These are phyloP conservation scores for Drusus annulatus DNA, from an alignment of 1,140 invertebrate species.

Conservation along the genomic window DNA sequence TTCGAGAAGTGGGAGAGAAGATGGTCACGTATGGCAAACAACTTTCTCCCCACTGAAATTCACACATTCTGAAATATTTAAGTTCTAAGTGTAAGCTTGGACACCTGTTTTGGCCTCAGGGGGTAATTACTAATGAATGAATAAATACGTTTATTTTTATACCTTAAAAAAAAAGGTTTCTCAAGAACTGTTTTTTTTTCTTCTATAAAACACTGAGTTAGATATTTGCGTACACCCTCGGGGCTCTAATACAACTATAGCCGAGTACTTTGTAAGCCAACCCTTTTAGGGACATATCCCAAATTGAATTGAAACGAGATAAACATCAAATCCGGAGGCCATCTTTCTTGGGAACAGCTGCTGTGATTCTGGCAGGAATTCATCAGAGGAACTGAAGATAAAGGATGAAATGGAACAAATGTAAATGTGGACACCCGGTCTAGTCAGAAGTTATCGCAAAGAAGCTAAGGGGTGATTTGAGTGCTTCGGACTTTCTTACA, in stretches of 20 bases:
- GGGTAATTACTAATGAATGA: too few relatives aligned
- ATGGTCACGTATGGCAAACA: too few relatives aligned
- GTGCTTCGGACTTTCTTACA: not conserved
- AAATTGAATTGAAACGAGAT: conserved; percentile 42
- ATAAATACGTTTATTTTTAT: too few relatives aligned
- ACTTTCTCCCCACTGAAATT: too few relatives aligned
- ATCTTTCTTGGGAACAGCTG: conserved; percentile 38
- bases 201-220: not conserved
- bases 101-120: too few relatives aligned
- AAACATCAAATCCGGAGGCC: conserved; percentile 37
- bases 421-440: conserved; percentile 28
- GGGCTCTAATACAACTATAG: too few relatives aligned
- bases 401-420: conserved; percentile 36
- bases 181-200: not conserved
- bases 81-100: too few relatives aligned
- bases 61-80: too few relatives aligned
- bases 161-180: not conserved
- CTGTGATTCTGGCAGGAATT: conserved; percentile 32
- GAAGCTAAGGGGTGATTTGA: conserved; percentile 21
- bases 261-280: conserved; percentile 21
- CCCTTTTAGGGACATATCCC: conserved; percentile 32
- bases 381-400: conserved; percentile 18
- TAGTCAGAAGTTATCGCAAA: conserved; percentile 4
- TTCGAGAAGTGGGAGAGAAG: too few relatives aligned
- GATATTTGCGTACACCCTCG: too few relatives aligned